Conservation (phyloP, 2,113 vertebrate species). For the Cyrtonyx montezumae region DNA sequence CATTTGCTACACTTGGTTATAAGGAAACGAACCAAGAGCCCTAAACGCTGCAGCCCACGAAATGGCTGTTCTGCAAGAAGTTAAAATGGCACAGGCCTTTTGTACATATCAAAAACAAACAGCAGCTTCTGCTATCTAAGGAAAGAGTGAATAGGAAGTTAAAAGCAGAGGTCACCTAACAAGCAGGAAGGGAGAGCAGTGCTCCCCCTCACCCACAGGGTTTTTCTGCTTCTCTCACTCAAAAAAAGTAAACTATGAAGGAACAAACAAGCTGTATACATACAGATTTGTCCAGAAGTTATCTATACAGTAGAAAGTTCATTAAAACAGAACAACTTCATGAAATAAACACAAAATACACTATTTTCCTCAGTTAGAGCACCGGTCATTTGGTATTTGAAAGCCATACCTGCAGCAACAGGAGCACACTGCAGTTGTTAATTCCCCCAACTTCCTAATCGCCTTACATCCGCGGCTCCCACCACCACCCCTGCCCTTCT, state of each 20-base stretch:
- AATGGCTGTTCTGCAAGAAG: slow-evolving; percentile 56
- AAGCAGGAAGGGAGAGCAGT: background rate
- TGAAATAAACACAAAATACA: background rate
- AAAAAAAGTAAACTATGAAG: background rate
- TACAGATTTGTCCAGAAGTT: background rate
- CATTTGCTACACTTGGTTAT: background rate
- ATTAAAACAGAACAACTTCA: background rate
- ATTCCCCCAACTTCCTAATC: slow-evolving; percentile 49
- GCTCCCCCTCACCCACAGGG: background rate
- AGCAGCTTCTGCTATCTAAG: slow-evolving; percentile 22
- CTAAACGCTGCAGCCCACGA: background rate
- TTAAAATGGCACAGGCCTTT: slow-evolving; percentile 51
- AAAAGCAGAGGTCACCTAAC: slow-evolving; percentile 5
- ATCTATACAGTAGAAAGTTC: background rate
- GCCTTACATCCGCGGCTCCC: slow-evolving; percentile 20
- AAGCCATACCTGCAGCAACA: background rate
- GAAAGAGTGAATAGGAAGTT: slow-evolving; percentile 24
- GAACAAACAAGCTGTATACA: background rate
- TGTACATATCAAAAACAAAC: slow-evolving; percentile 26
- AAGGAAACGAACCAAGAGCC: background rate
- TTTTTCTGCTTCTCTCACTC: background rate
- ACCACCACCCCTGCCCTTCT: background rate
- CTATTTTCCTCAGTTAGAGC: background rate
- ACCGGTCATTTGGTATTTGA: background rate
- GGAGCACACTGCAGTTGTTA: background rate